Evolutionary conservation across 1,140 invertebrate genomes (phyloP).

Genomic region (Onthophagus taurus): DNA sequence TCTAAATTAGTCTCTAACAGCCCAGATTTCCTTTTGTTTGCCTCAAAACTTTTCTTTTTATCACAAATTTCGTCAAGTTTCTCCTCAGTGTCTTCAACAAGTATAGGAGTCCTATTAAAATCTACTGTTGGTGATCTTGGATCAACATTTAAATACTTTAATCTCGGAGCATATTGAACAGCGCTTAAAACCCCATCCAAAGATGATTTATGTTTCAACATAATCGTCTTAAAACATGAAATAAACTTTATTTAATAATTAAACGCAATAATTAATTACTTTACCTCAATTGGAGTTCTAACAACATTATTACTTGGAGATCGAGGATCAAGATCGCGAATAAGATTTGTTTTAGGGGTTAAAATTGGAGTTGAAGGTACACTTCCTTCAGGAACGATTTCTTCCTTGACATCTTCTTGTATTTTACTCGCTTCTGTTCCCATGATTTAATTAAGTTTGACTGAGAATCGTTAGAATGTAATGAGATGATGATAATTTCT

Average conservation of each 20-base stretch:
- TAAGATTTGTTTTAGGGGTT: constrained; percentile 16
- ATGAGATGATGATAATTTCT: no score
- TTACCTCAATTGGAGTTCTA: constrained; percentile 38
- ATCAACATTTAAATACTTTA: constrained; percentile 29
- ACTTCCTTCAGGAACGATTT: neutral
- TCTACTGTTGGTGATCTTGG: constrained; percentile 40
- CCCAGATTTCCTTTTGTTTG: constrained; percentile 29
- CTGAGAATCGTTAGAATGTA: no score
- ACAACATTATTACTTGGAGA: constrained; percentile 39
- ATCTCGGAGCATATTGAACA: constrained; percentile 18
- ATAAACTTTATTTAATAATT: constrained; percentile 12
- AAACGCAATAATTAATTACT: neutral
- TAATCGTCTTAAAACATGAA: constrained; percentile 15
- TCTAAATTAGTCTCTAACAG: constrained; percentile 35
- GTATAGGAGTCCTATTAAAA: constrained; percentile 40
- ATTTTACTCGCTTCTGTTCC: constrained; percentile 15
- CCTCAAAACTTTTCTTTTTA: constrained; percentile 14
- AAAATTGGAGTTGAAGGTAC: constrained; percentile 16
- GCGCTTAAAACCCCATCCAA: neutral
- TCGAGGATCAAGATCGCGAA: constrained; percentile 32
- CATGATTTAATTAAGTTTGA: no score
- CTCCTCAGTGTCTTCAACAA: constrained; percentile 31
- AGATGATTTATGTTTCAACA: constrained; percentile 9
- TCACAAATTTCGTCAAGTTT: constrained; percentile 24
- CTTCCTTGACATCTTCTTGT: constrained; percentile 7